Evolutionary conservation across 2,888 invertebrate species (phyloP).

Genomic region (Protodeltote pygarga): DNA sequence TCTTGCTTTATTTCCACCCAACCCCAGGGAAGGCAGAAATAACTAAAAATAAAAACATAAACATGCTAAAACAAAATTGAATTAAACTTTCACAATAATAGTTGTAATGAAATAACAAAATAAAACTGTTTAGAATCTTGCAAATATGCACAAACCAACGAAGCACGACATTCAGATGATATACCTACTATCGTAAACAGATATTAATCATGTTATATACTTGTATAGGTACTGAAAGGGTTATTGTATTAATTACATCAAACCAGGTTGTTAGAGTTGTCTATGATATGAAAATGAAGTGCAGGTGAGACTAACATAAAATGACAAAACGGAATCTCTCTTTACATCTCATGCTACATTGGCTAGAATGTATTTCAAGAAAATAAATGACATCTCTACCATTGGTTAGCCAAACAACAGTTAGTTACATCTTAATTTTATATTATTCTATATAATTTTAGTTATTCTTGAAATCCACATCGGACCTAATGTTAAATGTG

Average conservation of each 20-base stretch:
- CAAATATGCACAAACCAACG: constrained; percentile 28
- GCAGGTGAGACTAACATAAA: constrained; percentile 38
- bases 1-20: constrained; percentile 77
- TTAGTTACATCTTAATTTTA: constrained; percentile 4
- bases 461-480: constrained; percentile 62
- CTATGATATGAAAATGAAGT: constrained; percentile 34
- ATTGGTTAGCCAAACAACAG: constrained; percentile 27
- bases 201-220: constrained; percentile 8
- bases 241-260: constrained; percentile 23
- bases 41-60: constrained; percentile 80
- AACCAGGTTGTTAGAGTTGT: constrained; percentile 30
- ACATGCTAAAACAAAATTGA: constrained; percentile 67
- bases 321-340: constrained; percentile 56
- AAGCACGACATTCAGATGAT: constrained; percentile 30
- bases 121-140: constrained; percentile 16
- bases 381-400: constrained; percentile 31
- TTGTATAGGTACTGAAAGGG: constrained; percentile 11
- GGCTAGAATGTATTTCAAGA: constrained; percentile 63
- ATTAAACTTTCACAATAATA: constrained; percentile 35
- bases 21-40: constrained; percentile 77
- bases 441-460: constrained; percentile 9
- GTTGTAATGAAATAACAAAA: constrained; percentile 23
- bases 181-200: constrained; percentile 9
- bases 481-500: constrained; percentile 48
- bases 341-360: constrained; percentile 65